phyloP scores from a whole-genome alignment of 2,797 vertebrate genomes.

The Channa striata region DNA sequence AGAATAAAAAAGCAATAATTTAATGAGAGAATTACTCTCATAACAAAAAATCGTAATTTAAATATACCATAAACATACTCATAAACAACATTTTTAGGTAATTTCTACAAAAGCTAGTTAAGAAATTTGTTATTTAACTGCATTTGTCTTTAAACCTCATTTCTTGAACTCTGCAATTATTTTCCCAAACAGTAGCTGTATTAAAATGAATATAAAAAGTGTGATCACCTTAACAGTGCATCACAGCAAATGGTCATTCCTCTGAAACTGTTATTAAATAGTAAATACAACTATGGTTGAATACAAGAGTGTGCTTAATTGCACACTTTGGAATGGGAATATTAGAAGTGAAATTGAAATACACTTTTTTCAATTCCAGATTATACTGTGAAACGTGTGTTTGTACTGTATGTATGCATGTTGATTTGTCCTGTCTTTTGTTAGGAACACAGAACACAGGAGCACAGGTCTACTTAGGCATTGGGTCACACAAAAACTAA shows the following conservation, averaged over 20 bases:
- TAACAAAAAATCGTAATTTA: neutral
- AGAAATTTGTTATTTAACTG: neutral
- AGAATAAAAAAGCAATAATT: neutral
- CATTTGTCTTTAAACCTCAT: too few species aligned
- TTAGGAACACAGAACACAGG: neutral
- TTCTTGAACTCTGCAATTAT: too few species aligned
- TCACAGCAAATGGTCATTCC: slow-evolving; percentile 15
- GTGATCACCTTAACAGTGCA: slow-evolving; percentile 24
- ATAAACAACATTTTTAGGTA: too few species aligned
- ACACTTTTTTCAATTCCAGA: too few species aligned
- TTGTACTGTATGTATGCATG: slow-evolving; percentile 1
- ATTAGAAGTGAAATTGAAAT: slow-evolving; percentile 24
- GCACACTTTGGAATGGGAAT: neutral
- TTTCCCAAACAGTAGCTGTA: too few species aligned
- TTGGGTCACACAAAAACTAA: slow-evolving; percentile 6
- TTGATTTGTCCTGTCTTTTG: slow-evolving; percentile 1
- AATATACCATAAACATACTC: too few species aligned
- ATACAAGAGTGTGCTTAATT: slow-evolving; percentile 41
- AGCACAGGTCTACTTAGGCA: neutral
- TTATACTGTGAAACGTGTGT: too few species aligned
- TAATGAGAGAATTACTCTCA: neutral
- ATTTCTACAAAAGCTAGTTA: neutral
- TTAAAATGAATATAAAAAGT: too few species aligned
- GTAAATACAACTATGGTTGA: slow-evolving; percentile 14
- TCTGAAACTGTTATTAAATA: slow-evolving; percentile 11